phyloP scores from a whole-genome alignment of 2,113 vertebrate genomes.

The Nettapus auritus region DNA sequence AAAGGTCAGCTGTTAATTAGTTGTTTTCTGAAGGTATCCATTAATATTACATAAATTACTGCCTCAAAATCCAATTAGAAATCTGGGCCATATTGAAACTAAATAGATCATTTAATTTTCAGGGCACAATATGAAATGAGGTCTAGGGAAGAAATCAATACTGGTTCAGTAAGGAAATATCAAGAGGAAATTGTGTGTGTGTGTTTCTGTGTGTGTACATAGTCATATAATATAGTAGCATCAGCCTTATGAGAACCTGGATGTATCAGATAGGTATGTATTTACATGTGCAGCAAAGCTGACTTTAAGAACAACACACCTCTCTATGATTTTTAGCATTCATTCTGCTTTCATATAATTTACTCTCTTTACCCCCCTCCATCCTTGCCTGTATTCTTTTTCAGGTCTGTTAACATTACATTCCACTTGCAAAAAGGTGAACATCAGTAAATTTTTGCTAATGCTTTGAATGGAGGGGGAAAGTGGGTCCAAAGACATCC shows the following conservation, averaged over 20 bases:
- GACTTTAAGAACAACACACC: neutral
- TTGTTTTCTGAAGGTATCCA: conserved; percentile 72
- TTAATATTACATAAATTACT: conserved; percentile 82
- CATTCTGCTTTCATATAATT: neutral
- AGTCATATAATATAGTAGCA: neutral
- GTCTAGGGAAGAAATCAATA: conserved; percentile 73
- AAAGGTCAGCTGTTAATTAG: conserved; percentile 80
- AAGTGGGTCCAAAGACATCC: neutral
- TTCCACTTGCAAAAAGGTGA: neutral
- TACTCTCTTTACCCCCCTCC: rapidly evolving
- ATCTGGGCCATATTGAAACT: conserved; percentile 74
- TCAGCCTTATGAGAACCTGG: neutral
- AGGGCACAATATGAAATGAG: conserved; percentile 74
- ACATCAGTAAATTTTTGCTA: neutral
- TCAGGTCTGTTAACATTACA: rapidly evolving
- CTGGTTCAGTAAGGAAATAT: conserved; percentile 39
- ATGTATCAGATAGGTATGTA: neutral
- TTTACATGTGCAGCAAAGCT: neutral
- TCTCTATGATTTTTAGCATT: neutral
- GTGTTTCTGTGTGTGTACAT: neutral
- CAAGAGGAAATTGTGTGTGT: neutral
- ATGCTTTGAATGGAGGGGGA: rapidly evolving
- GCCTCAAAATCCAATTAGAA: conserved; percentile 78
- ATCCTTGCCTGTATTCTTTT: rapidly evolving
- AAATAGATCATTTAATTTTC: conserved; percentile 82